Evolutionary conservation across 1,140 invertebrate species (phyloP), one percentile per base, ranked within the genome.

Genomic region (Dreissena rostriformis): DNA sequence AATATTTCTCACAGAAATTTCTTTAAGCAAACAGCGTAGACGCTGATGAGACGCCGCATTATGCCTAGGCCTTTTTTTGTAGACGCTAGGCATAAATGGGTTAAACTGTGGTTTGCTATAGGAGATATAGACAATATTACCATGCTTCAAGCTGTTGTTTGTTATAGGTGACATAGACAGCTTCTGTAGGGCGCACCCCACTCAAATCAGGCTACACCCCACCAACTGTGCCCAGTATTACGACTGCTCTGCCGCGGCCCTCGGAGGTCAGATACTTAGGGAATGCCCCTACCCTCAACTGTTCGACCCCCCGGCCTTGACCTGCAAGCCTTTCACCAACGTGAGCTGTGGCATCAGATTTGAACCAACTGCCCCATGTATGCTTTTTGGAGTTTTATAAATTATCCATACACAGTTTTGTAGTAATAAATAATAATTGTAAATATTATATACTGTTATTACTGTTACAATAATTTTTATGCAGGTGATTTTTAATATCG

Each of bases 211-310:
- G 14, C 72, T 78, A 49, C 76, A 86, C 29, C 81, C 71, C 19
- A 77, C 82, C 65, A 87, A 91, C 78, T 91, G 90, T 84, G 88
- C 88, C 51, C 86, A 88, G 78, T 91, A 88, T 72, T 90, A 88
- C 74, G 74, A 86, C 78, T 91, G 90, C 68, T 39, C 77, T 14
- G 71, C 73, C 29, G 7, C 55, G 0, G 28, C 75, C 39, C 70
- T 68, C 52, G 66, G 80, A 24, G 74, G 85, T 39, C n/a, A 75
- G 19, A 11, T 86, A 84, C 66, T 79, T 85, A 17, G 74, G 28
- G 90, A 91, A 67, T 91, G 91, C 83, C 83, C 86, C 11, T 92
- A 91, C 53, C 91, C 91, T 0, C 86, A 91, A 26, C 85, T 91
- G 12, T 92, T 90, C 82, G 88, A 89, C 57, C 53, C 67, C 8